Conservation (phyloP, 2,888 invertebrate species). For the Cerceris rybyensis region DNA sequence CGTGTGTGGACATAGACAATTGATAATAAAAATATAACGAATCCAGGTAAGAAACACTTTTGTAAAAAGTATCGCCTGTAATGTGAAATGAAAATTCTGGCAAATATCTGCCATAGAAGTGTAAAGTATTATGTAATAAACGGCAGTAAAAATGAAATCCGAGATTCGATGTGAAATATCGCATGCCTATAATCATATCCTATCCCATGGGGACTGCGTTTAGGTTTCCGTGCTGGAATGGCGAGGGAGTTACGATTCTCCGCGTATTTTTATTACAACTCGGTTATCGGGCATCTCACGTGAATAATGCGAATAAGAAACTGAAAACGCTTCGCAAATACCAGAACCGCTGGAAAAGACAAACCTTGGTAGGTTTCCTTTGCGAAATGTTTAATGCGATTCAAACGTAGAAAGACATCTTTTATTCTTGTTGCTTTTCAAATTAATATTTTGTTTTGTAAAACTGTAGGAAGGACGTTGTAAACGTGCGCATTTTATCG, state of each 20-base stretch:
- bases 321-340: background rate
- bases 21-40: no score
- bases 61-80: background rate
- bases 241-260: conserved; percentile 19
- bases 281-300: conserved; percentile 30
- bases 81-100: background rate
- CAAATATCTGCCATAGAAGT: background rate
- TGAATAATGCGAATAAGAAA: conserved; percentile 22
- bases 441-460: no score
- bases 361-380: background rate
- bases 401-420: no score
- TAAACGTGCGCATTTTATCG: no score
- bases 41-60: no score
- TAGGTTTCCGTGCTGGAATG: conserved; percentile 30
- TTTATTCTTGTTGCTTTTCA: no score
- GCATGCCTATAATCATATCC: conserved; percentile 16
- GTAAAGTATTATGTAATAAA: background rate
- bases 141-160: background rate
- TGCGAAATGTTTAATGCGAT: no score
- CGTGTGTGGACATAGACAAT: no score
- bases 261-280: conserved; percentile 43
- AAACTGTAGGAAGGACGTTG: no score
- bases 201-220: conserved; percentile 10
- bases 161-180: conserved; percentile 11
- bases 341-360: background rate